Evolutionary conservation across 2,888 invertebrate genomes (phyloP).

Genomic region (Lepetodrilus schrolli): DNA sequence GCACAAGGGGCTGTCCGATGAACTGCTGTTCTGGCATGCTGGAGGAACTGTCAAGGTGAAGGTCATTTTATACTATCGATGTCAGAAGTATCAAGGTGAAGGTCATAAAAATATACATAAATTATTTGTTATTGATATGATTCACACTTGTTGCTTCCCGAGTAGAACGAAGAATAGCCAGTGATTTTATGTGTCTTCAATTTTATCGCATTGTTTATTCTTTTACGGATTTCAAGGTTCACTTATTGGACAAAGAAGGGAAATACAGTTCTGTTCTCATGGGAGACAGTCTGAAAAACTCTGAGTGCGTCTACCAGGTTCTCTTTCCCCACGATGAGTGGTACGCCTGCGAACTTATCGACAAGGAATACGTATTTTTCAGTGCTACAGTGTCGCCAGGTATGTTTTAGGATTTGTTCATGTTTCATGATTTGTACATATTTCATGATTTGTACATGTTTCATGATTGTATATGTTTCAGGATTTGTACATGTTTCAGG

Average conservation of each 20-base stretch:
- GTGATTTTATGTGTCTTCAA: no score
- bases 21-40: constrained; percentile 20
- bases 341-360: constrained; percentile 7
- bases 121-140: no score
- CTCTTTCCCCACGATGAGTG: not conserved
- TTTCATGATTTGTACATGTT: no score
- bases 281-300: constrained; percentile 2
- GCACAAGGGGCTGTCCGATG: not conserved
- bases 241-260: constrained; percentile 5
- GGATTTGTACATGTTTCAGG: no score
- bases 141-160: no score
- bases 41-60: not conserved
- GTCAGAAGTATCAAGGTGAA: no score
- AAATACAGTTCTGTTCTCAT: not conserved
- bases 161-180: no score
- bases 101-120: no score
- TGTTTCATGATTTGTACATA: constrained; percentile 14
- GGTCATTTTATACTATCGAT: no score
- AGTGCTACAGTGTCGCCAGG: constrained; percentile 16
- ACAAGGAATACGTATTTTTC: constrained; percentile 1
- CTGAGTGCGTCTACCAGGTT: not conserved
- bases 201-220: no score
- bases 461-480: not conserved
- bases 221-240: constrained; percentile 14
- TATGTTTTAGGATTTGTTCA: not conserved